Percentiles rank a stretch among this genome's conserved stretches.
Evolutionary conservation across 2,797 vertebrate genomes (phyloP).

Genomic region (Pangasius sanitwongsei): DNA sequence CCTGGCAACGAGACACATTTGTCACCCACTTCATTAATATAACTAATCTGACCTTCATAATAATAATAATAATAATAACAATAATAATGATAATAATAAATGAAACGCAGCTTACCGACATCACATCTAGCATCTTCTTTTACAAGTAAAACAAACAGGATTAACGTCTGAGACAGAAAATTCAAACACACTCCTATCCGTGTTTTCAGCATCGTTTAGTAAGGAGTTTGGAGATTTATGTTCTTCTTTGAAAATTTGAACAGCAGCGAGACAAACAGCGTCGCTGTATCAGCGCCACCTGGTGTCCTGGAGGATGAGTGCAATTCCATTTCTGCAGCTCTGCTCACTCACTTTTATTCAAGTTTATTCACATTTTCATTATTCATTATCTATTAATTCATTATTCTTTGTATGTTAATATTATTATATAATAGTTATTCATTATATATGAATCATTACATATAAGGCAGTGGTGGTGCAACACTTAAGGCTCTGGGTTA

Average conservation of each 20-base stretch:
- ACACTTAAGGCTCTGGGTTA: too few species aligned
- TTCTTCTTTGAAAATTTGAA: conserved; percentile 25
- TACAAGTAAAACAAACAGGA: conserved; percentile 53
- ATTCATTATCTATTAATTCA: background rate
- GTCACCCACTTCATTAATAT: background rate
- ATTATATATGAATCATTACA: too few species aligned
- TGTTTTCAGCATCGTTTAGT: conserved; percentile 15
- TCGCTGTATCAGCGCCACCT: conserved; percentile 2
- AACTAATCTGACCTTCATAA: background rate
- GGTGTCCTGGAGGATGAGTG: background rate
- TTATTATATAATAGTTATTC: background rate
- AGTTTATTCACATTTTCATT: too few species aligned
- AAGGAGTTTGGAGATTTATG: too few species aligned
- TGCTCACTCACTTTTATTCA: background rate
- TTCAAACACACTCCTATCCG: background rate
- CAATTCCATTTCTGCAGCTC: too few species aligned
- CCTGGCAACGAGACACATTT: conserved; percentile 42
- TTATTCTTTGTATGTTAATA: background rate
- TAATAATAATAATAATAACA: background rate
- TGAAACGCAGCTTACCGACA: conserved; percentile 67
- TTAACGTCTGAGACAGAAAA: background rate
- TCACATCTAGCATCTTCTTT: conserved; percentile 46
- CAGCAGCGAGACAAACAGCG: too few species aligned
- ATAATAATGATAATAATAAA: background rate
- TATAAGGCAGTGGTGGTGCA: too few species aligned